Conservation (phyloP, 92 coral and sea anemone genomes). For the Zoanthus sociatus region DNA sequence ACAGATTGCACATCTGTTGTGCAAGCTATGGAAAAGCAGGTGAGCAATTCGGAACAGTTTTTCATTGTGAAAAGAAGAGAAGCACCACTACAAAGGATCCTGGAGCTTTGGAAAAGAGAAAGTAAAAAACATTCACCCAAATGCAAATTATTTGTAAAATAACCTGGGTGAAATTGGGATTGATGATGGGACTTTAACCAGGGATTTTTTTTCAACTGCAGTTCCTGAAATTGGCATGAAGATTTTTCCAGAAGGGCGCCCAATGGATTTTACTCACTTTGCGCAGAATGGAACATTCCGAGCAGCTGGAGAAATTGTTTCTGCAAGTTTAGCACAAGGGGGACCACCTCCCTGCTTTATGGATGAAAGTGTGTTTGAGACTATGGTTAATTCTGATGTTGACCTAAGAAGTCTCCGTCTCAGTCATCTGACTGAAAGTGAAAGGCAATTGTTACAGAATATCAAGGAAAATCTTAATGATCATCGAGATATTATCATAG, state of each 20-base stretch:
- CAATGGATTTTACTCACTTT: slow-evolving; percentile 49
- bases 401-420: slow-evolving; percentile 41
- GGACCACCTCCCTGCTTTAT: slow-evolving; percentile 67
- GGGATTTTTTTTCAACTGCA: slow-evolving; percentile 34
- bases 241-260: slow-evolving; percentile 49
- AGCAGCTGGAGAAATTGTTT: slow-evolving; percentile 60
- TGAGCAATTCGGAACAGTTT: slow-evolving; percentile 43
- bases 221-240: slow-evolving; percentile 35
- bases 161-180: slow-evolving; percentile 40
- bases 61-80: slow-evolving; percentile 56
- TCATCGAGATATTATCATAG: slow-evolving; percentile 50
- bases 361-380: slow-evolving; percentile 48
- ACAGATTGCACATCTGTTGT: slow-evolving; percentile 43
- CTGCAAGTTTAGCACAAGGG: slow-evolving; percentile 61
- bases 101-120: slow-evolving; percentile 71
- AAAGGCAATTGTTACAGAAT: slow-evolving; percentile 7
- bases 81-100: slow-evolving; percentile 59
- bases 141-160: slow-evolving; percentile 38
- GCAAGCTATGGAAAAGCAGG: slow-evolving; percentile 50
- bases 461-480: slow-evolving; percentile 41
- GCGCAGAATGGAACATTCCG: slow-evolving; percentile 43
- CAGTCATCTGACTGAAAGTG: slow-evolving; percentile 58
- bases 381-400: slow-evolving; percentile 54
- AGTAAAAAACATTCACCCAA: slow-evolving; percentile 56
- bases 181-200: slow-evolving; percentile 54